Evolutionary conservation across 2,888 invertebrate species (phyloP).

Genomic region (Ochropacha duplaris): DNA sequence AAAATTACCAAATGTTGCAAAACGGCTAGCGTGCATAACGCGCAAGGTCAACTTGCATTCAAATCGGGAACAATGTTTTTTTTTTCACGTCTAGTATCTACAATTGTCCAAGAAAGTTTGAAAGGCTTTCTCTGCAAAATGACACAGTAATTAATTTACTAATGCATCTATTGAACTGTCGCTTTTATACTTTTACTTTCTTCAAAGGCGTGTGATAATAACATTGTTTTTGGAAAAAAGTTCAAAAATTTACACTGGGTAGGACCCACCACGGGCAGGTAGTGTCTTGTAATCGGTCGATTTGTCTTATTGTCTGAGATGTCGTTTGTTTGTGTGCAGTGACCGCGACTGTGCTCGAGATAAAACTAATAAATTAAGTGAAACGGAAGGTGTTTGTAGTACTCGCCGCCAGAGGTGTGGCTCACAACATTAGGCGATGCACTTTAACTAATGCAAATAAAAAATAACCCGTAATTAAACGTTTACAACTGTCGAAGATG

Average conservation of each 20-base stretch:
- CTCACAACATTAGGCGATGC: conserved; percentile 56
- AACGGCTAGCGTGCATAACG: conserved; percentile 49
- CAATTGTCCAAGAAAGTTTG: conserved; percentile 62
- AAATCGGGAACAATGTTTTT: conserved; percentile 50
- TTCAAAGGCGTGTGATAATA: conserved; percentile 59
- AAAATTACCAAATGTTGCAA: conserved; percentile 75
- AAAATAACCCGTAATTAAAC: conserved; percentile 21
- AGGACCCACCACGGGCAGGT: conserved; percentile 75
- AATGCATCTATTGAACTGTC: conserved; percentile 53
- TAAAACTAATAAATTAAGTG: conserved; percentile 79
- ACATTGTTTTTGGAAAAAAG: conserved; percentile 53
- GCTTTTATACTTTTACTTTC: conserved; percentile 74
- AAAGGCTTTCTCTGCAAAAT: conserved; percentile 65
- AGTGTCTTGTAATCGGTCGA: conserved; percentile 77
- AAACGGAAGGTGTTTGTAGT: conserved; percentile 78
- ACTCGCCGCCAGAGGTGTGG: conserved; percentile 68
- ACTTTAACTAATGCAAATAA: conserved; percentile 20
- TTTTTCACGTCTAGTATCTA: conserved; percentile 38
- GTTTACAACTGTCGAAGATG: conserved; percentile 19
- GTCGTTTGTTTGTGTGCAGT: conserved; percentile 77
- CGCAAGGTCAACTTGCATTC: conserved; percentile 66
- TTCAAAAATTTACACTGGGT: conserved; percentile 64
- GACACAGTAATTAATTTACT: conserved; percentile 74
- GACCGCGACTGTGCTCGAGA: conserved; percentile 77
- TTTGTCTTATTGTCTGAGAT: conserved; percentile 80